Conservation (phyloP, 1,140 invertebrate species). For the Drosophila parabipectinata region DNA sequence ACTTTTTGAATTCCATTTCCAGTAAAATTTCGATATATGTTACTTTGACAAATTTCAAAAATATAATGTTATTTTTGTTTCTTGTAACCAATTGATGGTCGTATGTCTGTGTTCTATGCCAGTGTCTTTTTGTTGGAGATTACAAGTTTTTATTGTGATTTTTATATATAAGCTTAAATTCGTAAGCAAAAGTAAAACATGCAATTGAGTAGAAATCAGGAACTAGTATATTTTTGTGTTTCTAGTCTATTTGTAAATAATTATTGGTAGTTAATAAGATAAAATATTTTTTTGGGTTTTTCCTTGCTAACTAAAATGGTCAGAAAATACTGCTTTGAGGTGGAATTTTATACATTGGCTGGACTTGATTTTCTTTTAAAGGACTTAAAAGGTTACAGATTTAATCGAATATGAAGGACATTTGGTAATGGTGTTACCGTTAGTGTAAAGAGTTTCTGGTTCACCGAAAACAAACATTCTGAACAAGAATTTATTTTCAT, state of each 20-base stretch:
- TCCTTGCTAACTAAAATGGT: conserved; percentile 1
- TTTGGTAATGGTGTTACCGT: too few relatives aligned
- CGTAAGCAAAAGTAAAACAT: conserved; percentile 68
- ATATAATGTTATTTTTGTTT: conserved; percentile 48
- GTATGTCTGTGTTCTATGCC: conserved; percentile 33
- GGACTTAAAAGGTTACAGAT: too few relatives aligned
- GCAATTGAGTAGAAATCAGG: conserved; percentile 46
- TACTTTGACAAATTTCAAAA: conserved; percentile 59
- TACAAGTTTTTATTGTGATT: conserved; percentile 57
- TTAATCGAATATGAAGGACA: too few relatives aligned
- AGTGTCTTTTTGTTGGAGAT: conserved; percentile 17
- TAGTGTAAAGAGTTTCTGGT: conserved; percentile 13
- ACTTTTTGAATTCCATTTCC: conserved; percentile 72
- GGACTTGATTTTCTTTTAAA: background rate
- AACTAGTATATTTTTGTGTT: conserved; percentile 44
- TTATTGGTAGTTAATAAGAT: conserved; percentile 14
- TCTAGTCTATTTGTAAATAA: conserved; percentile 29
- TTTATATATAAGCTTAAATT: conserved; percentile 55
- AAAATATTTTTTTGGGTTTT: background rate
- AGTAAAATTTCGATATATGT: conserved; percentile 61
- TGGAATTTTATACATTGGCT: background rate
- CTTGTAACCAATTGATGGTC: conserved; percentile 32
- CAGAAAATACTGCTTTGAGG: background rate
- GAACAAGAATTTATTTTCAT: conserved; percentile 22
- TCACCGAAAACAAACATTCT: conserved; percentile 7